Evolutionary conservation across 2,113 vertebrate species (phyloP).

Genomic region (Cettia cetti): DNA sequence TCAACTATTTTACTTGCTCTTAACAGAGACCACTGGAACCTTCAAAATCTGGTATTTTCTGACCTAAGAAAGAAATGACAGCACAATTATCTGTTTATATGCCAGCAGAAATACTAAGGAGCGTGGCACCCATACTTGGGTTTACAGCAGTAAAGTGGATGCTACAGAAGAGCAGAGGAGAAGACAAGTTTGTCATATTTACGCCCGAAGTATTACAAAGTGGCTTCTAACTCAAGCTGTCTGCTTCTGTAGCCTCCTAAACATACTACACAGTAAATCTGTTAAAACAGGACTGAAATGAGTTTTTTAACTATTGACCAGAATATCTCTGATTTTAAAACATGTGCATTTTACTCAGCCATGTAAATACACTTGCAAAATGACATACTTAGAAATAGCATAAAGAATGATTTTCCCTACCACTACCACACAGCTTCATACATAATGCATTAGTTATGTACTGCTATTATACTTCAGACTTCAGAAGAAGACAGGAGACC

Average conservation of each 20-base stretch:
- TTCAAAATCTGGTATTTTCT: background rate
- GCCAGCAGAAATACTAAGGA: background rate
- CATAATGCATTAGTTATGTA: conserved; percentile 31
- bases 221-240: background rate
- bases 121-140: background rate
- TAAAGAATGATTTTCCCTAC: conserved; percentile 19
- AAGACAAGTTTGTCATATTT: conserved; percentile 10
- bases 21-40: background rate
- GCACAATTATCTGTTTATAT: background rate
- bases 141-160: background rate
- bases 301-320: conserved; percentile 34
- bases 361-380: conserved; percentile 21
- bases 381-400: conserved; percentile 1
- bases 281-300: conserved; percentile 20
- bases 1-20: background rate
- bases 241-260: background rate
- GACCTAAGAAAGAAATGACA: background rate
- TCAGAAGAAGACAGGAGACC: conserved; percentile 1
- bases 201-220: background rate
- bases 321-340: conserved; percentile 31
- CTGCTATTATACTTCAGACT: conserved; percentile 8
- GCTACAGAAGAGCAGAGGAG: background rate
- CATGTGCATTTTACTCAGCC: conserved; percentile 16
- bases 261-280: conserved; percentile 15
- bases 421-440: conserved; percentile 1